A percentile compares a stretch with the other conserved stretches of the same genome.
Conservation (phyloP, 2,888 invertebrate genomes). For the Copidosoma aretas region DNA sequence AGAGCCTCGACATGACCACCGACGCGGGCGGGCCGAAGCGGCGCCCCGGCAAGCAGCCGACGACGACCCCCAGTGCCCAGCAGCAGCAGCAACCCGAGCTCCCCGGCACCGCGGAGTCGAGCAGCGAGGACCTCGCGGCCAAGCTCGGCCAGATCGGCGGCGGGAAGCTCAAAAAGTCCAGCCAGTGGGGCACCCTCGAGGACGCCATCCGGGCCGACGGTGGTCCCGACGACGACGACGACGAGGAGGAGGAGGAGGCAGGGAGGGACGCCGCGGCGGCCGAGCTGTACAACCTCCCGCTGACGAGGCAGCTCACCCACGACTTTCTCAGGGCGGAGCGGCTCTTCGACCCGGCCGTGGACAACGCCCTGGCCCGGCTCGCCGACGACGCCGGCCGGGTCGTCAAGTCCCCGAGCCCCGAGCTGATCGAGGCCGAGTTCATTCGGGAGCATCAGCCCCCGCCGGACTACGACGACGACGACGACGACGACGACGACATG, state of each 20-base stretch:
- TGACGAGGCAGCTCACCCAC: constrained; percentile 53
- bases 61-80: no score
- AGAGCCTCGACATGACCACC: constrained; percentile 78
- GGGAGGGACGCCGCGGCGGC: constrained; percentile 45
- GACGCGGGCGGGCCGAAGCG: constrained; percentile 64
- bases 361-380: constrained; percentile 56
- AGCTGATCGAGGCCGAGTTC: constrained; percentile 55
- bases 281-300: constrained; percentile 55
- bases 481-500: not conserved
- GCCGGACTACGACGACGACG: constrained; percentile 41
- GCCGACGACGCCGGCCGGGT: constrained; percentile 53
- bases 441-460: constrained; percentile 46
- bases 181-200: constrained; percentile 77
- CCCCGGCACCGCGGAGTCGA: constrained; percentile 59
- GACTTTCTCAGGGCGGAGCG: constrained; percentile 56
- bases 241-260: constrained; percentile 52
- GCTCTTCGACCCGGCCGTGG: constrained; percentile 54
- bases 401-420: constrained; percentile 52
- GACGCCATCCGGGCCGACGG: constrained; percentile 72
- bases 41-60: constrained; percentile 62
- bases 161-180: constrained; percentile 75
- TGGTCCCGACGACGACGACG: constrained; percentile 67
- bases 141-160: constrained; percentile 70
- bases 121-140: constrained; percentile 55
- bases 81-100: constrained; percentile 37